phyloP scores from a whole-genome alignment of 2,113 vertebrate species.

The Panurus biarmicus region DNA sequence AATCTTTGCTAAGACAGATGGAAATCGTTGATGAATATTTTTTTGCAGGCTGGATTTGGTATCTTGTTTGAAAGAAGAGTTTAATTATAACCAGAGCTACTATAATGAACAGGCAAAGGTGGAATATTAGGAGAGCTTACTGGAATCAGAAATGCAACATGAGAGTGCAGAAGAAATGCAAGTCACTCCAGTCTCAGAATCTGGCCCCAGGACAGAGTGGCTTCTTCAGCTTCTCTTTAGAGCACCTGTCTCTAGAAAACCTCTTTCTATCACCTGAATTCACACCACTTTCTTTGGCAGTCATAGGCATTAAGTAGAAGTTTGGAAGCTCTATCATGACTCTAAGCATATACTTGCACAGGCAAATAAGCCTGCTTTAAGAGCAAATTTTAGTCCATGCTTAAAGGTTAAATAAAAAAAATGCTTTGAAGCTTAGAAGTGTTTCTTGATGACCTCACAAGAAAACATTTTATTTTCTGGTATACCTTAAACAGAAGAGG shows the following conservation, averaged over 20 bases:
- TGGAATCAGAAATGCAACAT: neutral
- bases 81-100: slow-evolving; percentile 3
- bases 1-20: neutral
- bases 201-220: neutral
- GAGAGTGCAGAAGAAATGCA: neutral
- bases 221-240: neutral
- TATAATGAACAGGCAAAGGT: neutral
- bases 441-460: neutral
- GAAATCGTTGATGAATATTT: neutral
- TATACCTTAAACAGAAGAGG: neutral
- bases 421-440: neutral
- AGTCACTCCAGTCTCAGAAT: neutral
- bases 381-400: neutral
- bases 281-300: neutral
- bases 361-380: neutral
- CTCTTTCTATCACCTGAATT: neutral
- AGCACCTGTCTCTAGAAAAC: neutral
- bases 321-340: neutral
- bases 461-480: neutral
- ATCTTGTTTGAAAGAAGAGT: neutral
- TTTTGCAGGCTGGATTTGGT: neutral
- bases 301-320: neutral
- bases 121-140: neutral
- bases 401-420: neutral
- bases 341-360: neutral